These are phyloP conservation scores for Dipus sagitta DNA, from an alignment of 2,797 vertebrate genomes.

Conservation along the genomic window DNA sequence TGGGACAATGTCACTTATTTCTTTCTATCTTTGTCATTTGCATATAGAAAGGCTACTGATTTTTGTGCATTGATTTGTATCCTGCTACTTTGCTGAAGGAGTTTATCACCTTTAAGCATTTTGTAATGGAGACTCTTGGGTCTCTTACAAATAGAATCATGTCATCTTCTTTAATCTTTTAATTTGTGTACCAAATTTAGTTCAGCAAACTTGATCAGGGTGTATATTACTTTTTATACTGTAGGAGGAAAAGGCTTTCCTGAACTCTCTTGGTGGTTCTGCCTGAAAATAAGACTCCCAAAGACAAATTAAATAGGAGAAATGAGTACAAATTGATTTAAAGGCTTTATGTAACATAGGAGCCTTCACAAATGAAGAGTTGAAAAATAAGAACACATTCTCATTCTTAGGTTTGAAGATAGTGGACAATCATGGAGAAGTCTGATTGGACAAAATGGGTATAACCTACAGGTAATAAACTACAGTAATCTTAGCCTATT, in stretches of 20 bases:
- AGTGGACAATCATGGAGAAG: not conserved
- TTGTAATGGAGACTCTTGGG: too few species aligned
- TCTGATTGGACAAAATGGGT: not conserved
- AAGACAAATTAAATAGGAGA: not conserved
- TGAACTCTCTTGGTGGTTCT: not conserved
- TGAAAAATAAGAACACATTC: not conserved
- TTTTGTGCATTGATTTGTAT: too few species aligned
- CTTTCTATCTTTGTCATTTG: too few species aligned
- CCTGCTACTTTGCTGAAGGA: too few species aligned
- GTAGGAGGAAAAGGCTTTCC: not conserved
- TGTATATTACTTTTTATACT: slow-evolving; percentile 2
- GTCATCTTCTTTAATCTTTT: too few species aligned
- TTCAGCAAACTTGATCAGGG: slow-evolving; percentile 38
- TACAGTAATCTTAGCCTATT: not conserved
- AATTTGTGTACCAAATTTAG: not conserved
- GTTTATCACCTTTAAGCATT: too few species aligned
- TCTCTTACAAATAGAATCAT: too few species aligned
- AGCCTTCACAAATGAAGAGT: not conserved
- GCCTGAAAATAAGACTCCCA: slow-evolving; percentile 8
- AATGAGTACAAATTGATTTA: not conserved
- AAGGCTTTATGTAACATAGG: not conserved
- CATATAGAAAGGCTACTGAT: too few species aligned
- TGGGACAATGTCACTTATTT: too few species aligned
- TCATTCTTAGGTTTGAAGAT: not conserved
- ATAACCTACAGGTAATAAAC: not conserved